Evolutionary conservation across 2,888 invertebrate genomes (phyloP).

Genomic region (Patella ulyssiponensis): DNA sequence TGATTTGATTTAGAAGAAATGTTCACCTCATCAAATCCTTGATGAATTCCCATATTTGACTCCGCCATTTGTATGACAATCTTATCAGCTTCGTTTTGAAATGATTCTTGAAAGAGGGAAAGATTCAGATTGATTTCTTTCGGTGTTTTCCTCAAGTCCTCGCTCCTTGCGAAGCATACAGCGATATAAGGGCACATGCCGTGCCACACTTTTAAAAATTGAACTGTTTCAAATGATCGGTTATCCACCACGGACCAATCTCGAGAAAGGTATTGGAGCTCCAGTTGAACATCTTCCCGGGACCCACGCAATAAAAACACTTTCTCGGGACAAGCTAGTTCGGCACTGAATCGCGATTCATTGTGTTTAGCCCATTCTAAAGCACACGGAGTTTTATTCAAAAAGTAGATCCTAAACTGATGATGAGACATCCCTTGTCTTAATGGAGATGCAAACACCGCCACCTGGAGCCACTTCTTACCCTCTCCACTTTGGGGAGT

Average conservation of each 20-base stretch:
- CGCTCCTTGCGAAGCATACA: conserved; percentile 42
- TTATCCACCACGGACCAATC: conserved; percentile 47
- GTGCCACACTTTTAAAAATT: conserved; percentile 53
- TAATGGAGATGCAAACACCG: conserved; percentile 49
- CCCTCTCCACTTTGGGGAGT: conserved; percentile 35
- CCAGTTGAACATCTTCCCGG: conserved; percentile 31
- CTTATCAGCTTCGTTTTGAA: conserved; percentile 44
- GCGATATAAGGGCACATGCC: conserved; percentile 51
- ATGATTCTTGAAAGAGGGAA: conserved; percentile 42
- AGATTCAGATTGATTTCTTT: conserved; percentile 48
- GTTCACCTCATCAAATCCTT: background rate
- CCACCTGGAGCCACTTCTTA: conserved; percentile 53
- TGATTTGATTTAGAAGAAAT: conserved; percentile 9
- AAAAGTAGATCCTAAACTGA: conserved; percentile 52
- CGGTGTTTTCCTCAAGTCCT: background rate
- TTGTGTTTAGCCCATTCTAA: conserved; percentile 58
- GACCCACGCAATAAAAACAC: conserved; percentile 49
- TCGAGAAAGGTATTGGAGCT: conserved; percentile 44
- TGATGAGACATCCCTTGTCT: conserved; percentile 42
- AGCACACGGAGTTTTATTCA: conserved; percentile 58
- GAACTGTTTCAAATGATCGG: conserved; percentile 32
- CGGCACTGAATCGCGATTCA: conserved; percentile 50
- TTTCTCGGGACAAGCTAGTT: conserved; percentile 51
- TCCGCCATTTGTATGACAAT: conserved; percentile 46
- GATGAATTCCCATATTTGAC: conserved; percentile 1